Base-by-base conservation (phyloP, 2,888 invertebrate species). In the Parthenolecanium corni region DNA sequence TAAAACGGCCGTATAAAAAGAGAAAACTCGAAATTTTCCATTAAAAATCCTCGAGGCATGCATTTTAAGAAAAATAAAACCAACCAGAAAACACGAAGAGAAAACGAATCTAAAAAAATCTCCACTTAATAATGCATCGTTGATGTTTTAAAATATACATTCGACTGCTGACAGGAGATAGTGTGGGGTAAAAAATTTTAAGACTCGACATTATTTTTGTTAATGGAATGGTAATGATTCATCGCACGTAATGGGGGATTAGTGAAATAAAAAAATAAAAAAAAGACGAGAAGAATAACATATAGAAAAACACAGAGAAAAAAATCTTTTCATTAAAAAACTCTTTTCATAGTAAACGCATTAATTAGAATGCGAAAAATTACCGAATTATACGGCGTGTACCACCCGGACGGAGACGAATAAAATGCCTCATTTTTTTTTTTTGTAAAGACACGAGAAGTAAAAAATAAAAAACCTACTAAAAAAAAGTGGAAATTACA, bases 191-290 rank as follows among this genome's bases (percentile, higher is more conserved):
- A 16, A 44, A 44, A 44, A 44, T n/a, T 44, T 44, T 6, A 44
- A 16, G 18, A 18, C 44, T 18, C 16, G 16, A 44, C 44, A 44
- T 44, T 6, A 44, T 44, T 44, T 44, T 44, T 18, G 44, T 44
- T 44, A 44, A 44, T 44, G 44, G 44, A 44, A 44, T 4, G 18
- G 44, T 44, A 44, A 44, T 44, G 44, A 44, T 44, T 44, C 44
- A 16, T 18, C 44, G 44, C 18, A 14, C 18, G 18, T 16, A 44
- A 44, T 44, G 44, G 44, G 6, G 44, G 44, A 44, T 44, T 44
- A 44, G 18, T 3, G n/a, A n/a, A n/a, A n/a, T n/a, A n/a, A n/a
- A n/a, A n/a, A n/a, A n/a, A 44, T 14, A 44, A 44, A 4, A 44
- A 4, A 14, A 4, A 16, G 31, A 9, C 5, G 9, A 31, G 9